Base-by-base conservation (phyloP, 2,113 vertebrate genomes). In the Sterrhoptilus dennistouni region DNA sequence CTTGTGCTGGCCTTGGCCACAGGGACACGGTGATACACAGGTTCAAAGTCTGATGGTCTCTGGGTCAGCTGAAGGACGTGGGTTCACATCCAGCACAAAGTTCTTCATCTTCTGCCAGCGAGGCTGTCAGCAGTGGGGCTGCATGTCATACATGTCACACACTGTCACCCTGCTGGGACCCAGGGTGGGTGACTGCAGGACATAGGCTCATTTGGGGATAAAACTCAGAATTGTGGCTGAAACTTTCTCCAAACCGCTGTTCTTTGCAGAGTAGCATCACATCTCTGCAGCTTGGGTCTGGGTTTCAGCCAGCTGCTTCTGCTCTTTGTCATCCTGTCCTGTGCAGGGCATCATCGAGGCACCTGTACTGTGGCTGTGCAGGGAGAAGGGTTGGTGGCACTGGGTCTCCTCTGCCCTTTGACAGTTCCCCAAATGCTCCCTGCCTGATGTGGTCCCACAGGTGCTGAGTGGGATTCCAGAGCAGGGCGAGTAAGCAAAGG, bases 341-440 rank as follows among this genome's bases (percentile, higher is more conserved):
- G 20, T 21, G 59, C 5, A 0, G 9, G 20, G 17, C 0, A 1
- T 52, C 28, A 4, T 5, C 2, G 7, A 8, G 45, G 61, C 57
- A 40, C 54, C 31, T 45, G n/a, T 4, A 12, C 68, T 3, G 5
- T 8, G 69, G 29, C 60, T 59, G 28, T 7, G 14, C 2, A 10
- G 54, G 49, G 31, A 1, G 3, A 65, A 59, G 50, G 27, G 21
- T 25, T 14, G 0, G 44, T 2, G 0, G 13, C 8, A 7, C n/a
- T 10, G 12, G 12, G 56, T 47, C 31, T 90, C 27, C 36, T 75
- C 40, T 75, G 35, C 60, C 10, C 38, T 74, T 35, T 31, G 47
- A 25, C 28, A 61, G 33, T 19, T 70, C 50, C 47, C 45, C 36
- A 63, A 1, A 36, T 35, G 47, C 23, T 76, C 27, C 61, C n/a